A percentile compares a stretch with the other conserved stretches of the same genome.
Evolutionary conservation across 2,797 vertebrate genomes (phyloP).

Genomic region (Argyrosomus regius): DNA sequence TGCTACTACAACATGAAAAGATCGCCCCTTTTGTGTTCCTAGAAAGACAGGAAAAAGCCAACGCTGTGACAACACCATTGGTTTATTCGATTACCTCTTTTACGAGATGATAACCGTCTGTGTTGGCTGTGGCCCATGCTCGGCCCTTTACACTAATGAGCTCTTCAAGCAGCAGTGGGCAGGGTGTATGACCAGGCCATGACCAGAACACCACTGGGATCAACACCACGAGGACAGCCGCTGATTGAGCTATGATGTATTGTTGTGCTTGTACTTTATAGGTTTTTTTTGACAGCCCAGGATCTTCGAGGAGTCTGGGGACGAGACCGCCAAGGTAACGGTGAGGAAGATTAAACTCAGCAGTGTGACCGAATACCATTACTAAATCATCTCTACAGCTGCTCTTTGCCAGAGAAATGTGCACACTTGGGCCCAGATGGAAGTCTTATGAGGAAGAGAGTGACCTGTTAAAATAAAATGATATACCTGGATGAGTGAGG

Average conservation of each 20-base stretch:
- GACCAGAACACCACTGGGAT: constrained; percentile 50
- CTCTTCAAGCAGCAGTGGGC: constrained; percentile 25
- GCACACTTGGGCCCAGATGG: constrained; percentile 6
- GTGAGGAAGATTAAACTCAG: constrained; percentile 67
- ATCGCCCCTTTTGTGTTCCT: background rate
- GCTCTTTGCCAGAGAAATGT: constrained; percentile 35
- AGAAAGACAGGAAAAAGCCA: constrained; percentile 3
- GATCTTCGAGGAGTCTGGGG: constrained; percentile 23
- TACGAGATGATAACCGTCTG: constrained; percentile 6
- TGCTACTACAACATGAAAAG: background rate
- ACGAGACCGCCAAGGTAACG: constrained; percentile 45
- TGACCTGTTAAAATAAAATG: constrained; percentile 48
- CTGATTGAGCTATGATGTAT: constrained; percentile 70
- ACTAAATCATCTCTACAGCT: constrained; percentile 68
- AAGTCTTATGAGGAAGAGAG: constrained; percentile 19
- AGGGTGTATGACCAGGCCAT: constrained; percentile 37
- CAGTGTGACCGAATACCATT: constrained; percentile 54
- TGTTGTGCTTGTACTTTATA: constrained; percentile 46
- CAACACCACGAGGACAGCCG: constrained; percentile 34
- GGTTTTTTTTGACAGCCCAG: constrained; percentile 50
- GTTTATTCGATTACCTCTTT: constrained; percentile 17
- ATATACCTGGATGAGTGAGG: constrained; percentile 13
- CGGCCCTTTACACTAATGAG: constrained; percentile 40
- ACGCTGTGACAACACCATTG: background rate
- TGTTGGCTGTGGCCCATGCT: constrained; percentile 1